Evolutionary conservation across 2,888 invertebrate genomes (phyloP), one percentile per base, ranked within the genome.

Genomic region (Rhagophthalmus giganteus): DNA sequence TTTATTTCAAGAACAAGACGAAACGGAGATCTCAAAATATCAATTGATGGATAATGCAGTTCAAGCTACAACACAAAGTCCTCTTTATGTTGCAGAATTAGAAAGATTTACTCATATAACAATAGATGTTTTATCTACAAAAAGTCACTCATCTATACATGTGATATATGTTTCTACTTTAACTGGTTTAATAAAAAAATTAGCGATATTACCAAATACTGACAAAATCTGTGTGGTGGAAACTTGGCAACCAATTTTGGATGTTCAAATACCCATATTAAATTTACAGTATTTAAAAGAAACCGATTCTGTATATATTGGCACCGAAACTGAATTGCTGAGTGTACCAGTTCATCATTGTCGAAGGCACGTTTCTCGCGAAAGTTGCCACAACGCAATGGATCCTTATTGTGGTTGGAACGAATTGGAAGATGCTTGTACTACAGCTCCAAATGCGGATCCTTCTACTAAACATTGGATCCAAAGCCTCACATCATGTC

Each of bases 401-500:
- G 95, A 96, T 75, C 95, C 95, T 0, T 94, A 95, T 71, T 96
- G 96, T 72, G 95, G 94, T 0, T 96, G 95, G 95, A 87, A 94
- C 74, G 86, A 87, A 58, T 78, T 84, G 2, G 75, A 82, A 8
- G 85, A 89, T 59, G 76, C 78, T 11, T 95, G 95, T 67, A 84
- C 86, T 0, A 76, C 83, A 0, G 84, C 89, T 0, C 88, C 89
- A 0, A 76, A 79, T 58, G 79, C 79, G 27, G 81, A 85, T 64
- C 80, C 82, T 7, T 70, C 81, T 32, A 80, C 79, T 1, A 78
- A 82, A 4, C 83, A 84, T 65, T 93, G 94, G 85, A 77, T 81
- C 30, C 94, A 94, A 71, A 76, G 80, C 13, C 82, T 87, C 0
- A 80, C 79, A 0, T 76, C 78, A 8, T 94, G 93, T 64, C 88